phyloP scores from a whole-genome alignment of 2,797 vertebrate genomes.

The Pipistrellus nathusii region DNA sequence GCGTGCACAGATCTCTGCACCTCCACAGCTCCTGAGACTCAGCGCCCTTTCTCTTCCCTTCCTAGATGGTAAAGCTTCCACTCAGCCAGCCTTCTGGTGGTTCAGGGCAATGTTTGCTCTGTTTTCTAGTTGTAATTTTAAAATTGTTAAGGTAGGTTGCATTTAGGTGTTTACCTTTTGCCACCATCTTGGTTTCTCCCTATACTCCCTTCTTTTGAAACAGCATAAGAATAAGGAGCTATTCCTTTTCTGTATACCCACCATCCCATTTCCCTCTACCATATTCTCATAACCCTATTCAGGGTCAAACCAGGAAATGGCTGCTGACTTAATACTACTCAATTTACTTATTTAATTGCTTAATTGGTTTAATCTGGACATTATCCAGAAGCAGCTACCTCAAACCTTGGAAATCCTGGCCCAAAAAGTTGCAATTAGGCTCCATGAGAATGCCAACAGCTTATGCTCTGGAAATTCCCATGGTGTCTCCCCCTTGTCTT shows the following conservation, averaged over 20 bases:
- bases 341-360: constrained; percentile 56
- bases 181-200: too few relatives aligned
- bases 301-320: constrained; percentile 32
- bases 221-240: background rate
- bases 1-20: too few relatives aligned
- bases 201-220: background rate
- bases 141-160: too few relatives aligned
- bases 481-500: background rate
- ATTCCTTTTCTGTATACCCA: background rate
- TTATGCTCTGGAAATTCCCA: background rate
- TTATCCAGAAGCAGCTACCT: constrained; percentile 14
- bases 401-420: constrained; percentile 27
- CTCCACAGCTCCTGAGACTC: too few relatives aligned
- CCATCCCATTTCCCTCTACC: background rate
- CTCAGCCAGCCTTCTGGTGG: too few relatives aligned
- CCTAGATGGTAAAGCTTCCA: too few relatives aligned
- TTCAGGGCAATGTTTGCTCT: too few relatives aligned
- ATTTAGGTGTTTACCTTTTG: too few relatives aligned
- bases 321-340: constrained; percentile 16
- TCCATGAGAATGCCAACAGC: background rate
- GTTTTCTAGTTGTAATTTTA: too few relatives aligned
- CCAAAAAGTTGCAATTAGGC: background rate
- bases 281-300: background rate
- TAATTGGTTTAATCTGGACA: constrained; percentile 19
- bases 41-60: too few relatives aligned